phyloP scores from a whole-genome alignment of 2,888 invertebrate genomes.

The Dorcus hopei region DNA sequence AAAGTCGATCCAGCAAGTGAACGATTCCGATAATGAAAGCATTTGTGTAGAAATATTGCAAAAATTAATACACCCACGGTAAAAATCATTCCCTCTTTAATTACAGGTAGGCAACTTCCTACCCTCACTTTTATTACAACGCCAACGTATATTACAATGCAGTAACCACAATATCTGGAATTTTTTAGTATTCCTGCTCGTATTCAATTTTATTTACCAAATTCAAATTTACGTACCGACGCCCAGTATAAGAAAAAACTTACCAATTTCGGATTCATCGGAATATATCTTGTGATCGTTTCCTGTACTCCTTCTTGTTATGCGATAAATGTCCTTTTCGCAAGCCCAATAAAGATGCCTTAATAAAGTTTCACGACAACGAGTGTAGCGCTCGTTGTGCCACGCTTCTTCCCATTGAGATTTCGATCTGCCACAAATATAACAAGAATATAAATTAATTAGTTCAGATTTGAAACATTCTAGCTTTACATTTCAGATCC shows the following conservation, averaged over 20 bases:
- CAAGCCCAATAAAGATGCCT: slow-evolving; percentile 61
- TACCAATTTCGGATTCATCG: slow-evolving; percentile 10
- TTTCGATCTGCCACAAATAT: slow-evolving; percentile 47
- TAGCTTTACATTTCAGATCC: too few species aligned
- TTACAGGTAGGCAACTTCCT: background rate
- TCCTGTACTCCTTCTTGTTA: slow-evolving; percentile 49
- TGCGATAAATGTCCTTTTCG: slow-evolving; percentile 60
- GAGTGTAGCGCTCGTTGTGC: slow-evolving; percentile 57
- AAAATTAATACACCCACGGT: too few species aligned
- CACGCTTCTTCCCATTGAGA: slow-evolving; percentile 59
- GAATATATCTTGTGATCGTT: slow-evolving; percentile 2
- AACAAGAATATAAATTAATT: background rate
- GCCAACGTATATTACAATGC: too few species aligned
- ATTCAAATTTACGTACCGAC: too few species aligned
- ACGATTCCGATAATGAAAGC: too few species aligned
- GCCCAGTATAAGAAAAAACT: background rate
- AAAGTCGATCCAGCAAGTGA: too few species aligned
- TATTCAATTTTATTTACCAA: too few species aligned
- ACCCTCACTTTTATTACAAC: too few species aligned
- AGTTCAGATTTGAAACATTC: background rate
- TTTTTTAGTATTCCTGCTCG: too few species aligned
- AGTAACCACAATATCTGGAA: too few species aligned
- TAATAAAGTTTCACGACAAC: slow-evolving; percentile 57
- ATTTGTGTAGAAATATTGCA: too few species aligned
- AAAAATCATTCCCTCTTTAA: background rate